Base-by-base conservation (phyloP, 2,797 vertebrate species). In the Fistularia commersonii region DNA sequence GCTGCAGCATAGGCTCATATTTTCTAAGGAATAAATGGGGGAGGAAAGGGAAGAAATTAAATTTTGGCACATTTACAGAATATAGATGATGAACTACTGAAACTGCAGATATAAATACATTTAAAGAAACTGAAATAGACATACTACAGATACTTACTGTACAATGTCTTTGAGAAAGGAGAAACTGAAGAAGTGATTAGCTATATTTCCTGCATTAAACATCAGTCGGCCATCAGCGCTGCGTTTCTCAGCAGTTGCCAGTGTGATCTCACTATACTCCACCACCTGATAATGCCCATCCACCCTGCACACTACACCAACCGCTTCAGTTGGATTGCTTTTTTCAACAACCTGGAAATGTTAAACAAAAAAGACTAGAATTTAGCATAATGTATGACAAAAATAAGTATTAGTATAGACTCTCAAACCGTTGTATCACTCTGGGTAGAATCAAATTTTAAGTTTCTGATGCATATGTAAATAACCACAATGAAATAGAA, bases 261-360 rank as follows among this genome's bases (percentile, higher is more conserved):
- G 63, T 40, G 94, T 96, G 83, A 99, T 97, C 85, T 99, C 97
- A 0, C 97, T 99, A 81, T 99, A 99, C 61, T 99, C 97, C 58
- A 99, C 97, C 77, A 99, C 97, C 80, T 95, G 95, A 79, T 97
- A 98, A 6, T 54, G 82, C 0, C 95, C 95, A 0, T 94, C 93
- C 71, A 98, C 96, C 23, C 90, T 93, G 69, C 95, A 98, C 51
- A 99, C 96, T 61, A 99, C 97, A 0, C 97, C 97, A 0, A 99
- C 97, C 0, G 97, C 93, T 75, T 99, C 97, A 0, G 94, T 98
- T 0, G 97, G 96, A 48, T 98, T 97, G 48, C 91, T 96, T 80
- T 99, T 99, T 82, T 99, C 97, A 56, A 99, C 97, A 59, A 99
- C 97, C 97, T 99, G 76, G 13, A 69, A 58, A 48, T 1, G 0